A percentile compares a stretch with the other conserved stretches of the same genome.
Evolutionary conservation across 2,888 invertebrate genomes (phyloP).

Genomic region (Boloria selene): DNA sequence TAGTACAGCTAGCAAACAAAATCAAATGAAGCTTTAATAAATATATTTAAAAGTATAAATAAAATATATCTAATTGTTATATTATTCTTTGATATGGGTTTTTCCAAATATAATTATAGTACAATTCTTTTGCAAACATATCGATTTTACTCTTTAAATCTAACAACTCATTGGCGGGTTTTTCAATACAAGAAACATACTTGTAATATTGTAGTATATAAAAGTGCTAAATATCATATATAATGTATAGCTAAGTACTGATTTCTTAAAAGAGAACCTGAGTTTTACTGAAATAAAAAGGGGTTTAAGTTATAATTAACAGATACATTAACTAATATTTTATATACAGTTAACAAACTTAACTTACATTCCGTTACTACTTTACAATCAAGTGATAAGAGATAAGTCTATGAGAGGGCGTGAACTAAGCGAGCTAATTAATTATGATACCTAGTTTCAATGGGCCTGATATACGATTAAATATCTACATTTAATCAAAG

Average conservation of each 20-base stretch:
- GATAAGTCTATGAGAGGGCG: slow-evolving; percentile 32
- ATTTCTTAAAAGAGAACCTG: too few relatives aligned
- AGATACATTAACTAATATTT: neutral
- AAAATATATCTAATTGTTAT: too few relatives aligned
- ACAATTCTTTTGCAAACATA: too few relatives aligned
- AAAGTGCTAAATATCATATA: too few relatives aligned
- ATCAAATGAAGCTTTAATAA: neutral
- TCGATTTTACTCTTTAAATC: too few relatives aligned
- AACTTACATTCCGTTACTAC: slow-evolving; percentile 7
- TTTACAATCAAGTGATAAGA: slow-evolving; percentile 26
- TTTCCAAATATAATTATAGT: too few relatives aligned
- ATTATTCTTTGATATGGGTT: too few relatives aligned
- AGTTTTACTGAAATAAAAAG: neutral
- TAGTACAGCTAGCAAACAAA: slow-evolving; percentile 25
- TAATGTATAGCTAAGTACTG: too few relatives aligned
- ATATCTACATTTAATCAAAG: slow-evolving; percentile 13
- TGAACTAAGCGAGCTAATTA: slow-evolving; percentile 32
- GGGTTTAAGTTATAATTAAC: neutral
- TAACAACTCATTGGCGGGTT: too few relatives aligned
- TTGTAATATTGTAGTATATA: too few relatives aligned
- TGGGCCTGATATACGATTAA: slow-evolving; percentile 14
- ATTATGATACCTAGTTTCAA: slow-evolving; percentile 33
- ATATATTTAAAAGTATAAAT: too few relatives aligned
- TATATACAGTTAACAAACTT: neutral
- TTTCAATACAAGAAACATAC: too few relatives aligned